Evolutionary conservation across 92 coral and sea anemone species (phyloP).

Genomic region (Palythoa caribaeorum): DNA sequence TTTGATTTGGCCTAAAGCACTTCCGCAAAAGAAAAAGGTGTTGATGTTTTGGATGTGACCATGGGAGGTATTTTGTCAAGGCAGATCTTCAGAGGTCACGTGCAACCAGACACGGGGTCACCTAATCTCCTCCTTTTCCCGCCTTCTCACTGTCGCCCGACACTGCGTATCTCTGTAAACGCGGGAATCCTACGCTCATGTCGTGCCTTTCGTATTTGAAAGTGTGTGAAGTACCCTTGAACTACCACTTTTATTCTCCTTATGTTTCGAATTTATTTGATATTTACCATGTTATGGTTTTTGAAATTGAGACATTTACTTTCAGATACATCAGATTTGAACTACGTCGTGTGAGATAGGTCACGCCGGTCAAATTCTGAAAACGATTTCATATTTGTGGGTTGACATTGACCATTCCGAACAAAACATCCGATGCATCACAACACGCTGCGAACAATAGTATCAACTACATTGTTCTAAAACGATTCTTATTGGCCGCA

Average conservation of each 20-base stretch:
- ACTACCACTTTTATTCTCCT: neutral
- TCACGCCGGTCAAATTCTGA: constrained; percentile 42
- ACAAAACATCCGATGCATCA: constrained; percentile 20
- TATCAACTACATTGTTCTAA: constrained; percentile 37
- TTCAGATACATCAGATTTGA: neutral
- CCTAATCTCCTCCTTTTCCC: constrained; percentile 40
- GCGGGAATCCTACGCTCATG: constrained; percentile 32
- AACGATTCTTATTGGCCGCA: constrained; percentile 38
- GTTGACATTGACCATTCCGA: constrained; percentile 45
- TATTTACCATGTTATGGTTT: neutral
- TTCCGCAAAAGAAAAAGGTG: constrained; percentile 48
- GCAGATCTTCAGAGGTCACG: constrained; percentile 37
- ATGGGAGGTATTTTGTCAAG: constrained; percentile 31
- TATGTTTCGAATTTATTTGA: neutral
- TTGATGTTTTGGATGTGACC: constrained; percentile 36
- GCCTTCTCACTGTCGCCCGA: constrained; percentile 39
- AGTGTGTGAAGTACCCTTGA: neutral
- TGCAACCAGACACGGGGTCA: constrained; percentile 45
- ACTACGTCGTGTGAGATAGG: constrained; percentile 45
- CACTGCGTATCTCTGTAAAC: neutral
- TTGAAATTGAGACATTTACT: neutral
- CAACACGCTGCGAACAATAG: constrained; percentile 56
- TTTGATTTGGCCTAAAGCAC: constrained; percentile 45
- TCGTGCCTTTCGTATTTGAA: constrained; percentile 9
- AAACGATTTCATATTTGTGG: constrained; percentile 4